Base-by-base conservation (phyloP, 2,113 vertebrate genomes). In the Aegypius monachus region DNA sequence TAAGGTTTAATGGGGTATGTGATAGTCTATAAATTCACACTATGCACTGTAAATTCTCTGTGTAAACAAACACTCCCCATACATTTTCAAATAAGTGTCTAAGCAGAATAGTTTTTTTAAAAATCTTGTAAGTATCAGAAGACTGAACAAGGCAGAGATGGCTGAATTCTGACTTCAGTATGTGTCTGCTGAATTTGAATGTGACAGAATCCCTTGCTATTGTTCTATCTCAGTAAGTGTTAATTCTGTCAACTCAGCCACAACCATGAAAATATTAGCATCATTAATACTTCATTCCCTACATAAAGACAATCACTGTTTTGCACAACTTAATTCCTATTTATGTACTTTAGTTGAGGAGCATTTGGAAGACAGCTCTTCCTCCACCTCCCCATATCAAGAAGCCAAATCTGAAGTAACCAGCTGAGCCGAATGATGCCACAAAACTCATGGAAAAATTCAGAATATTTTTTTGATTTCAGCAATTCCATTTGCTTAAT, bases 1-100 rank as follows among this genome's bases (percentile, higher is more conserved):
- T 38, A 55, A 78, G 83, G 83, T 81, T 96, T 94, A 94, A 95
- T 78, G 86, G 81, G 53, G 83, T 78, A 81, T 71, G 72, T 34
- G 83, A 94, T 48, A 73, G 72, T 38, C 96, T 67, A 55, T 91
- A 86, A 93, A 93, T 84, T 89, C 93, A 78, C 72, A 45, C 50
- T 7, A 34, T 17, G 83, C 29, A 16, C 68, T 47, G 72, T n/a
- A 74, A 78, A 66, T 42, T 71, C 75, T 72, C 47, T 43, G 8
- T 23, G 59, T 34, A 94, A 96, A 91, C 75, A 83, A 93, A 73
- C 56, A 45, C 32, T 61, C 40, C 86, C 20, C 38, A 17, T 34
- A 2, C 22, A 32, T 74, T 88, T 71, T 42, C 32, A 58, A 34
- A 32, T 0, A 0, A 48, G 14, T 14, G 62, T 53, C 87, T 50